Base-by-base conservation (phyloP, 2,113 vertebrate genomes). In the Pollimyrus isidori region DNA sequence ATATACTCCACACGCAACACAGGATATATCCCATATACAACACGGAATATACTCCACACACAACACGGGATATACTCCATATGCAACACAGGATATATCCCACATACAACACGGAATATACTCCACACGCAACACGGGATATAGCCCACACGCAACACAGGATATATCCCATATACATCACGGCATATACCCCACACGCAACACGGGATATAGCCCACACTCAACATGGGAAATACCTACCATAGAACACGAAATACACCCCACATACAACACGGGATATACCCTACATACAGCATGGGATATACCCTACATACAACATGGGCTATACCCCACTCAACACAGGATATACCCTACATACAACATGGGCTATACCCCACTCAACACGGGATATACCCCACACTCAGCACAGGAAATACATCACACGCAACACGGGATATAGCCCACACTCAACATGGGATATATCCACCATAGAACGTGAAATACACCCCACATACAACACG, bases 401-500 rank as follows among this genome's bases (percentile, higher is more conserved):
- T 0, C 17, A 53, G 6, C 52, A 6, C 17, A 7, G 56, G 2
- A 23, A 2, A 76, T 39, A 19, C 7, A 0, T 3, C 3, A 26
- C n/a, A 65, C 0, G 0, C 58, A 65, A 26, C 58, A 26, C 9
- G n/a, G 23, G n/a, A n/a, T n/a, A n/a, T n/a, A 2, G 2, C 7
- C 58, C 58, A 62, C 58, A 65, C 0, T 3, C 58, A 65, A 65
- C 23, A 11, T 0, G 2, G 2, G 23, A 65, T 26, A 65, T 26
- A 26, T 7, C 7, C 2, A 0, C 0, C 49, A 50, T 0, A 0
- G 23, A 62, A n/a, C n/a, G n/a, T n/a, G n/a, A n/a, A n/a, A n/a
- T n/a, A n/a, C n/a, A n/a, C n/a, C n/a, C n/a, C n/a, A n/a, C n/a
- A n/a, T n/a, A n/a, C n/a, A n/a, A n/a, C n/a, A n/a, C n/a, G n/a